Evolutionary conservation across 2,113 vertebrate genomes (phyloP), one percentile per base, ranked within the genome.

Genomic region (Rallus limicola): DNA sequence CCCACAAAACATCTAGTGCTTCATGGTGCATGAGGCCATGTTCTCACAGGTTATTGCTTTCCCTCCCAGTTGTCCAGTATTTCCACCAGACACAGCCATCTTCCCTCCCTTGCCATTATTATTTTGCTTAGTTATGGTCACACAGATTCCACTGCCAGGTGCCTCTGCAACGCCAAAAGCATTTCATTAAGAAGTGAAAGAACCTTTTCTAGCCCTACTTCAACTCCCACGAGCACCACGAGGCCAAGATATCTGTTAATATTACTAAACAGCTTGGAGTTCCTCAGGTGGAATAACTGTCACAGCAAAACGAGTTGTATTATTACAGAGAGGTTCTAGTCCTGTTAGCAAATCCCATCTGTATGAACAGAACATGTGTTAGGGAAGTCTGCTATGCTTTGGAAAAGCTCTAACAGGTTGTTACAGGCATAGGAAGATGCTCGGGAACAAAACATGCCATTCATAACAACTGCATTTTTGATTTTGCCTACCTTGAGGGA

Each of bases 1-100:
- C n/a, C 85, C n/a, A 13, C 31, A 72, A 33, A 71, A 64, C 46
- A 23, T 36, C 29, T 6, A 31, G 52, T 0, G 1, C 52, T 28
- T 33, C 52, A 15, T 2, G 23, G 18, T 21, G 29, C 72, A 52
- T 0, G 3, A 36, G 60, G 20, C 63, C 70, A 9, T 0, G 15
- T 29, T 69, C 81, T 68, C 56, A 59, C 64, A 62, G n/a, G 13
- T 86, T 63, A 1, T 24, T 78, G 28, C 84, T 74, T 23, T 33
- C 84, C 78, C 65, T 15, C 58, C 52, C 67, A 12, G 11, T 3
- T 34, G 4, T 28, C 58, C 50, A 38, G 34, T 76, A 38, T 74
- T 87, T 36, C 67, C 63, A 72, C 33, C 76, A 82, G 40, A 9
- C 11, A 11, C 20, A n/a, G 67, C 25, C 24, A 34, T 10, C 72